Evolutionary conservation across 1,140 invertebrate species (phyloP).

Genomic region (Meteorus sp.): DNA sequence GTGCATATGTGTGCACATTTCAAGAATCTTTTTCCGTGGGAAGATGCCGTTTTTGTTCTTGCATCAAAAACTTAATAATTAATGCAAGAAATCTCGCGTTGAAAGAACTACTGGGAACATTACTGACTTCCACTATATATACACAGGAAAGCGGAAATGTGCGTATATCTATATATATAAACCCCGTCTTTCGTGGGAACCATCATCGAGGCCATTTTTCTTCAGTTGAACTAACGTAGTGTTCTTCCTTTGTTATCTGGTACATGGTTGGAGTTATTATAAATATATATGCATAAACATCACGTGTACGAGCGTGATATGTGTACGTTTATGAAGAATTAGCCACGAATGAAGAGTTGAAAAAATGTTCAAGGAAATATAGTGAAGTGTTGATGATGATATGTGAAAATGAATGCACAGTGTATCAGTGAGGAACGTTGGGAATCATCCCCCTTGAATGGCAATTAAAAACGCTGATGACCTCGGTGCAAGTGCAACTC

Average conservation of each 20-base stretch:
- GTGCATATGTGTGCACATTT: neutral
- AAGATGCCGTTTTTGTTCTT: slow-evolving; percentile 34
- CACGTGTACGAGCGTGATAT: too few relatives aligned
- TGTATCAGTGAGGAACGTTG: too few relatives aligned
- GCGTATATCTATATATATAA: too few relatives aligned
- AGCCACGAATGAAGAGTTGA: too few relatives aligned
- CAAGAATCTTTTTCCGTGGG: slow-evolving; percentile 27
- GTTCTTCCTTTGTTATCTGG: slow-evolving; percentile 17
- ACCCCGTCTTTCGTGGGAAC: slow-evolving; percentile 39
- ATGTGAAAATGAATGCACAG: neutral
- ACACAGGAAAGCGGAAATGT: slow-evolving; percentile 39
- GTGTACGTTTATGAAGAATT: too few relatives aligned
- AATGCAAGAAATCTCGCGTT: slow-evolving; percentile 35
- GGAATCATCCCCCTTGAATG: slow-evolving; percentile 9
- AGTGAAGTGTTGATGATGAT: too few relatives aligned
- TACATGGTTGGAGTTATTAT: neutral
- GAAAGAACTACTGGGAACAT: slow-evolving; percentile 37
- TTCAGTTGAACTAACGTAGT: slow-evolving; percentile 28
- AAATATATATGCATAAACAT: too few relatives aligned
- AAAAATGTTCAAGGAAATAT: neutral
- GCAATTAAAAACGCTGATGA: slow-evolving; percentile 12
- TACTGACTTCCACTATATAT: slow-evolving; percentile 25
- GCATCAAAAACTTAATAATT: slow-evolving; percentile 31
- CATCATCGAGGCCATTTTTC: slow-evolving; percentile 35
- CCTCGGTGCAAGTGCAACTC: slow-evolving; percentile 22